Evolutionary conservation across 2,888 invertebrate species (phyloP).

Genomic region (Geotrupes spiniger): DNA sequence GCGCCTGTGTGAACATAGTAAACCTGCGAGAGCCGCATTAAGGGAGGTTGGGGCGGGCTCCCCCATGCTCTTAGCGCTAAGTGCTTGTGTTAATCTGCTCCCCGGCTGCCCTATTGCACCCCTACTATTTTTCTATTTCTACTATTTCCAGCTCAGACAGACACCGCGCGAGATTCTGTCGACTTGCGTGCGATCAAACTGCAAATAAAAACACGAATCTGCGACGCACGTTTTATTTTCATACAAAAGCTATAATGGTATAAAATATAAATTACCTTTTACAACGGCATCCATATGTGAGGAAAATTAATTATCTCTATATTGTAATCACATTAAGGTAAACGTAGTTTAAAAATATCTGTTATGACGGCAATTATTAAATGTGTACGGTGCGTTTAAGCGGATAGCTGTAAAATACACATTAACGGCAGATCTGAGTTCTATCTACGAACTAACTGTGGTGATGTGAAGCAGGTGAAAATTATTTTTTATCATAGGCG

Average conservation of each 20-base stretch:
- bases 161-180: constrained; percentile 21
- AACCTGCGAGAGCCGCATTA: neutral
- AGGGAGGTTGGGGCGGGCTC: constrained; percentile 24
- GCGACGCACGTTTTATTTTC: neutral
- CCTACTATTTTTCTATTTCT: constrained; percentile 37
- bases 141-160: constrained; percentile 32
- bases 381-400: no score
- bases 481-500: no score
- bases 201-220: neutral
- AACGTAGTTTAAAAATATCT: no score
- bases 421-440: no score
- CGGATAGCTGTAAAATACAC: no score
- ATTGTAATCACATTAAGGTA: no score
- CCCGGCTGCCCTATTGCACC: constrained; percentile 40
- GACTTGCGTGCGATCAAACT: constrained; percentile 1
- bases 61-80: constrained; percentile 47
- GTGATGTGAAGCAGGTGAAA: no score
- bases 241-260: constrained; percentile 2
- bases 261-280: no score
- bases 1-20: constrained; percentile 6
- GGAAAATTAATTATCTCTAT: no score
- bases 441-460: no score
- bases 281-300: no score
- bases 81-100: constrained; percentile 45
- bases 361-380: no score